phyloP scores from a whole-genome alignment of 2,888 invertebrate species.

The Drosophila meridionalis region DNA sequence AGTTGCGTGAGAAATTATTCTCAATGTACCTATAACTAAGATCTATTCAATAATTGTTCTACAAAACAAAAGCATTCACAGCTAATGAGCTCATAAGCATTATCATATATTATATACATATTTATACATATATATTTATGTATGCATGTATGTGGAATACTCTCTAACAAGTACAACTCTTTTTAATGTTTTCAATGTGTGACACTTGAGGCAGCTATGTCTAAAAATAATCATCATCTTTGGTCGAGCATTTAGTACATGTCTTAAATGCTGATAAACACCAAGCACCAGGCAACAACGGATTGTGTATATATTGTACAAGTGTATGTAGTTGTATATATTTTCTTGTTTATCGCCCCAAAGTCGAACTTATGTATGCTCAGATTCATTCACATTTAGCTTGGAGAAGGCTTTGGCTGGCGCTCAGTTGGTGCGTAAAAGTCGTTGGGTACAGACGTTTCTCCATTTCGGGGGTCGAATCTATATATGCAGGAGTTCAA shows the following conservation, averaged over 20 bases:
- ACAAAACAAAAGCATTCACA: not conserved
- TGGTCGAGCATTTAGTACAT: slow-evolving; percentile 36
- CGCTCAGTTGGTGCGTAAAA: slow-evolving; percentile 71
- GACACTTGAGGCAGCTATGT: slow-evolving; percentile 33
- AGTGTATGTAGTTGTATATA: slow-evolving; percentile 16
- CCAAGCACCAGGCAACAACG: slow-evolving; percentile 67
- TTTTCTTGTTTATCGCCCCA: slow-evolving; percentile 59
- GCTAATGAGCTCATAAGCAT: slow-evolving; percentile 14
- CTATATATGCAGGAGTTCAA: slow-evolving; percentile 19
- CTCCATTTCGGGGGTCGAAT: slow-evolving; percentile 14
- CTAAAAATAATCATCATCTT: slow-evolving; percentile 51
- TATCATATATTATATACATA: not conserved
- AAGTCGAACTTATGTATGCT: slow-evolving; percentile 37
- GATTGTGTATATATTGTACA: slow-evolving; percentile 48
- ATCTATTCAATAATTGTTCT: not conserved
- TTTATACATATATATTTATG: not conserved
- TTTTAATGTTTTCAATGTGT: slow-evolving; percentile 25
- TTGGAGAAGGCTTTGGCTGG: slow-evolving; percentile 18
- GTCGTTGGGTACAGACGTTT: slow-evolving; percentile 64
- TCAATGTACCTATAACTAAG: not conserved
- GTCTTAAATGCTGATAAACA: slow-evolving; percentile 56
- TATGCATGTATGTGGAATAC: not conserved
- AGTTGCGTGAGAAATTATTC: not conserved
- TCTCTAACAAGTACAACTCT: slow-evolving; percentile 20
- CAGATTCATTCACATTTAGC: slow-evolving; percentile 53